Evolutionary conservation across 2,797 vertebrate genomes (phyloP).

Genomic region (Pseudochirops corinnae): DNA sequence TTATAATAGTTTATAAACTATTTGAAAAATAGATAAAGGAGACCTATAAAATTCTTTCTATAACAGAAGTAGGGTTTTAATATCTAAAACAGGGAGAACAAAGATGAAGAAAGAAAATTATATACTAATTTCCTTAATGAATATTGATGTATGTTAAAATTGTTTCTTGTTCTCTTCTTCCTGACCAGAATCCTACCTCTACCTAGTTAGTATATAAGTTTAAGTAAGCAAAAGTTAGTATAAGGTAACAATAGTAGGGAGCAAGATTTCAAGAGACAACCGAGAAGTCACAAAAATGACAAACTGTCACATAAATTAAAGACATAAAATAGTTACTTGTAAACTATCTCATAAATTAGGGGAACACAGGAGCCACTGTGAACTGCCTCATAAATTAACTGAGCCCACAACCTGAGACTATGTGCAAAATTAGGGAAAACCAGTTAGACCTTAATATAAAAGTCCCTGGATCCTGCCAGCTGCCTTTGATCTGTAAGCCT

Average conservation of each 20-base stretch:
- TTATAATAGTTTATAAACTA: background rate
- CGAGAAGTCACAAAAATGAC: background rate
- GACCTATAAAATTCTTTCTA: background rate
- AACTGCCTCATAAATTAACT: background rate
- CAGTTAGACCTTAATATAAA: background rate
- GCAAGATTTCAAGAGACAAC: background rate
- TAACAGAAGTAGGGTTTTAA: background rate
- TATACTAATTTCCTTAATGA: background rate
- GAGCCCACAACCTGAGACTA: background rate
- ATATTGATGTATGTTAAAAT: background rate
- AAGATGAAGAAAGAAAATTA: background rate
- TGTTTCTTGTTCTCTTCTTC: background rate
- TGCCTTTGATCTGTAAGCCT: background rate
- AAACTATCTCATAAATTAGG: background rate
- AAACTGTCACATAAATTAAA: background rate
- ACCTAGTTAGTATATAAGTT: background rate
- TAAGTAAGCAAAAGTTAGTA: background rate
- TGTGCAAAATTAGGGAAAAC: background rate
- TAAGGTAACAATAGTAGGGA: background rate
- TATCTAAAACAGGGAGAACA: background rate
- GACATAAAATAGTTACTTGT: background rate
- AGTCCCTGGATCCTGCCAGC: background rate
- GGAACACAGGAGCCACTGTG: background rate
- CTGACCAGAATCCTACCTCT: background rate
- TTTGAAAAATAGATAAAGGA: background rate